These are phyloP conservation scores for Trichacis sp. DNA, from an alignment of 2,888 invertebrate species.

Conservation along the genomic window DNA sequence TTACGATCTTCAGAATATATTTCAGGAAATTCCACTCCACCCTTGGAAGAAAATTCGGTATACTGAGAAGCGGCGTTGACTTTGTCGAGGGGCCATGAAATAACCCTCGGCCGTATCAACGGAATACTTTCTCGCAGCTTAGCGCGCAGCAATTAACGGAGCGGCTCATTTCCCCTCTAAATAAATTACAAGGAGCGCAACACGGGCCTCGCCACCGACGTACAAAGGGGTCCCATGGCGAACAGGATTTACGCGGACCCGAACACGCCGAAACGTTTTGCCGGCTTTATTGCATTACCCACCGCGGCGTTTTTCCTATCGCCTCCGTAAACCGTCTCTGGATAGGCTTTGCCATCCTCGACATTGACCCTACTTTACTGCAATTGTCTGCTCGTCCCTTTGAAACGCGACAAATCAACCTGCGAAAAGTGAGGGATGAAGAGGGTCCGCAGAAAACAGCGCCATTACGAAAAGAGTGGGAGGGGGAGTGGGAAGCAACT, in stretches of 20 bases:
- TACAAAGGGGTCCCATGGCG: conserved; percentile 48
- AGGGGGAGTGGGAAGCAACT: no score
- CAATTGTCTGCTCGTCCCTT: neutral
- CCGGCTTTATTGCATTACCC: conserved; percentile 62
- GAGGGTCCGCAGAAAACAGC: no score
- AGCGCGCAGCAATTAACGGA: conserved; percentile 61
- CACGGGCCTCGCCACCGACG: conserved; percentile 33
- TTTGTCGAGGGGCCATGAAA: conserved; percentile 40
- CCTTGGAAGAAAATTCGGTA: conserved; percentile 23
- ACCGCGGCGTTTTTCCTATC: conserved; percentile 55
- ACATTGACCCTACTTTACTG: conserved; percentile 12
- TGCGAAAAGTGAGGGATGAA: no score
- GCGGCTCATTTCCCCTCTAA: conserved; percentile 52
- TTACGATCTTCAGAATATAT: no score
- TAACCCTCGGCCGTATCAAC: conserved; percentile 45
- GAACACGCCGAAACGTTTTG: conserved; percentile 42
- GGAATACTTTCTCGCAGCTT: conserved; percentile 59
- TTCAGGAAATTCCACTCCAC: neutral
- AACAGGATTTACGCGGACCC: conserved; percentile 57
- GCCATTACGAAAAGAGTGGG: no score
- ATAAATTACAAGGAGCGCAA: conserved; percentile 53
- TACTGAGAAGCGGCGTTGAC: conserved; percentile 32
- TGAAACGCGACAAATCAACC: no score
- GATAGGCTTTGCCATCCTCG: conserved; percentile 3
- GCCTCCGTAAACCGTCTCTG: conserved; percentile 15